phyloP scores from a whole-genome alignment of 1,140 invertebrate genomes.

The Drosophila auraria region DNA sequence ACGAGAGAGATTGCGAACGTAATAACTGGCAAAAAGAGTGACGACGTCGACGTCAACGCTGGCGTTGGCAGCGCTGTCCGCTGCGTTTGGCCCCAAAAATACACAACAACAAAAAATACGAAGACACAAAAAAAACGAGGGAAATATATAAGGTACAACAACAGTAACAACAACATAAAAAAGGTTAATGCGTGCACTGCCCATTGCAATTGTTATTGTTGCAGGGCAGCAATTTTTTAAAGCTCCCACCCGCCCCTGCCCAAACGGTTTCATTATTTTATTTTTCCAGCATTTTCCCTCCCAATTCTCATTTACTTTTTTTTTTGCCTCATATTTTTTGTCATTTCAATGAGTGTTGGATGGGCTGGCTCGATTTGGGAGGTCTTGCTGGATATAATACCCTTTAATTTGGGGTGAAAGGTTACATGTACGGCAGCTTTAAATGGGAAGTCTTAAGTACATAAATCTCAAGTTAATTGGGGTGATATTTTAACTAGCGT shows the following conservation, averaged over 20 bases:
- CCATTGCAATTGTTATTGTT: slow-evolving; percentile 62
- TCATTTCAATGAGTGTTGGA: slow-evolving; percentile 78
- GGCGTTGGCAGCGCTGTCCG: slow-evolving; percentile 42
- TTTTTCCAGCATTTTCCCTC: slow-evolving; percentile 7
- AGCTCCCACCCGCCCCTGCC: slow-evolving; percentile 44
- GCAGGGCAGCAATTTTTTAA: slow-evolving; percentile 74
- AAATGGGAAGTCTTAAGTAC: background rate
- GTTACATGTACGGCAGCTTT: background rate
- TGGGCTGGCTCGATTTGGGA: slow-evolving; percentile 10
- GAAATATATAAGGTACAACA: slow-evolving; percentile 44
- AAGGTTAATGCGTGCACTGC: slow-evolving; percentile 77
- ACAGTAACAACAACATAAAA: slow-evolving; percentile 46
- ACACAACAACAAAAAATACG: slow-evolving; percentile 36
- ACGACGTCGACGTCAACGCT: slow-evolving; percentile 56
- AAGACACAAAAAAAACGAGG: slow-evolving; percentile 12
- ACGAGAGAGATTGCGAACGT: slow-evolving; percentile 67
- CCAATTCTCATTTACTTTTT: slow-evolving; percentile 32
- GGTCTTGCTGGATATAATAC: background rate
- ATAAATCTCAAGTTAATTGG: background rate
- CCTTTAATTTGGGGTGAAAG: background rate
- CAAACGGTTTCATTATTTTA: slow-evolving; percentile 38
- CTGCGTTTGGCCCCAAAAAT: slow-evolving; percentile 72
- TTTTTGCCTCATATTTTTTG: slow-evolving; percentile 69
- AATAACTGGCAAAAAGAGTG: slow-evolving; percentile 79
- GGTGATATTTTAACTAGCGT: background rate